phyloP scores from a whole-genome alignment of 2,797 vertebrate species.

The Tamandua tetradactyla region DNA sequence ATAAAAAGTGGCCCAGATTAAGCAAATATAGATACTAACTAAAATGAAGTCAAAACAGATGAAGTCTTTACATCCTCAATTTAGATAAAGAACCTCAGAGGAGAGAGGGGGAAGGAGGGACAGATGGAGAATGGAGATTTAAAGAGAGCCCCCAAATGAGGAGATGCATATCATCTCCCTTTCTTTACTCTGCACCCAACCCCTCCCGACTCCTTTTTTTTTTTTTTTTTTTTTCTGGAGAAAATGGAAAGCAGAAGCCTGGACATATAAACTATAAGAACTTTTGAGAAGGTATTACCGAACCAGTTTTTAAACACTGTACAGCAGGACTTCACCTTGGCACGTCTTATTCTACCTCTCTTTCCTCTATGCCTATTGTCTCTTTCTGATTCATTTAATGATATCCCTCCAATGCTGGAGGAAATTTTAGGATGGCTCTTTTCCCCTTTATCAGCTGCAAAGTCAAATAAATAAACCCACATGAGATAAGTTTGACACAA shows the following conservation, averaged over 20 bases:
- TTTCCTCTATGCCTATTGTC: neutral
- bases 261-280: neutral
- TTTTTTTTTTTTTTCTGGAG: neutral
- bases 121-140: too few species aligned
- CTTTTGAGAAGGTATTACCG: neutral
- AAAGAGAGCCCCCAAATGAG: neutral
- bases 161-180: neutral
- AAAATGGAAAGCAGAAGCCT: neutral
- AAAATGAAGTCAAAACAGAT: neutral
- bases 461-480: slow-evolving; percentile 72
- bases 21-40: slow-evolving; percentile 12
- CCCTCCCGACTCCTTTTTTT: too few species aligned
- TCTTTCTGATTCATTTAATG: slow-evolving; percentile 67
- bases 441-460: slow-evolving; percentile 47
- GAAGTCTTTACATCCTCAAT: neutral
- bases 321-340: neutral
- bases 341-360: neutral
- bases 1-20: slow-evolving; percentile 3
- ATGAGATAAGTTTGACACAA: slow-evolving; percentile 69
- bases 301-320: neutral
- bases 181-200: too few species aligned
- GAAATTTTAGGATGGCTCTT: slow-evolving; percentile 21
- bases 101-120: neutral
- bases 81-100: slow-evolving; percentile 1
- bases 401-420: slow-evolving; percentile 23